phyloP scores from a whole-genome alignment of 2,888 invertebrate species.

The Pasiphila rectangulata region DNA sequence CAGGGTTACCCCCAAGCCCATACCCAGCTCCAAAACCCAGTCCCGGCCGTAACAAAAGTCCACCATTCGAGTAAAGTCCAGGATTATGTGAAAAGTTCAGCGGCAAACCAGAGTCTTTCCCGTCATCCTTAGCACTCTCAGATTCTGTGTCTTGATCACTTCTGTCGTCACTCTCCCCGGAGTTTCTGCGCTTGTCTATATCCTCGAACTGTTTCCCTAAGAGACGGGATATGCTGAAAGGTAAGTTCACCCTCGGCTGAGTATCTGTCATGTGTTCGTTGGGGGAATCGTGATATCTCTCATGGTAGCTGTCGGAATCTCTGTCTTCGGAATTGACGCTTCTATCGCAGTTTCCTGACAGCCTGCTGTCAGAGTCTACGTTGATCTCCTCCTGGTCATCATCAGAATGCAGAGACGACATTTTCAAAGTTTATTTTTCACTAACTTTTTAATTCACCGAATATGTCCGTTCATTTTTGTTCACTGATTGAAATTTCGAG shows the following conservation, averaged over 20 bases:
- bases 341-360: constrained; percentile 77
- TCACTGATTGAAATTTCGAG: constrained; percentile 29
- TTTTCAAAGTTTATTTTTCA: constrained; percentile 40
- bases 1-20: constrained; percentile 83
- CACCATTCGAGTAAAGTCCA: constrained; percentile 66
- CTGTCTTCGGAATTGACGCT: constrained; percentile 79
- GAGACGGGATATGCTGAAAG: constrained; percentile 91
- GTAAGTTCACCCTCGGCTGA: constrained; percentile 81
- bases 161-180: constrained; percentile 74
- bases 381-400: constrained; percentile 86
- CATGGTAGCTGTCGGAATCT: constrained; percentile 79
- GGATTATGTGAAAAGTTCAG: constrained; percentile 70
- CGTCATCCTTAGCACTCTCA: constrained; percentile 72
- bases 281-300: constrained; percentile 71
- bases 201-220: constrained; percentile 88
- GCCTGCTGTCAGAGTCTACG: constrained; percentile 83
- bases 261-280: constrained; percentile 76
- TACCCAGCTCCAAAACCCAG: constrained; percentile 75
- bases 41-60: constrained; percentile 66
- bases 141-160: constrained; percentile 78
- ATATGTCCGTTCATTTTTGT: constrained; percentile 36
- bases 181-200: constrained; percentile 76
- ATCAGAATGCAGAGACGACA: constrained; percentile 80
- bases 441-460: constrained; percentile 18
- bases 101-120: constrained; percentile 62